These are phyloP conservation scores for Eucera pruinosa DNA, from an alignment of 2,888 invertebrate species.

Conservation along the genomic window DNA sequence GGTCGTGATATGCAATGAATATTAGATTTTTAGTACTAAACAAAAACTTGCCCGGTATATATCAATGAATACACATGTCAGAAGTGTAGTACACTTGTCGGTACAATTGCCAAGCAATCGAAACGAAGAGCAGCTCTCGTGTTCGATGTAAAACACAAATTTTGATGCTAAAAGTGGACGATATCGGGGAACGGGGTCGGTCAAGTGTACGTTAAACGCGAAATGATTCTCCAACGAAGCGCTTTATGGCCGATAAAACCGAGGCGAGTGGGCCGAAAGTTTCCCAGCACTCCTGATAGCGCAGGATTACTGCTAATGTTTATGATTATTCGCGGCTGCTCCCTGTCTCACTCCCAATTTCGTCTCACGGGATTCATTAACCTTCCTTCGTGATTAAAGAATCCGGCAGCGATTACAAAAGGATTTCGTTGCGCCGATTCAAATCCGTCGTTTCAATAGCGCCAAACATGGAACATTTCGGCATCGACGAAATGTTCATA, in stretches of 20 bases:
- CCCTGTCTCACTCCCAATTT: slow-evolving; percentile 33
- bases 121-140: background rate
- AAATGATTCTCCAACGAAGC: slow-evolving; percentile 72
- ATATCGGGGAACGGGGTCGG: slow-evolving; percentile 48
- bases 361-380: slow-evolving; percentile 50
- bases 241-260: slow-evolving; percentile 76
- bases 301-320: slow-evolving; percentile 66
- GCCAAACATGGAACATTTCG: no score
- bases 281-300: slow-evolving; percentile 57
- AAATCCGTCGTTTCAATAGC: no score
- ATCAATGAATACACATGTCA: background rate
- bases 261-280: slow-evolving; percentile 45
- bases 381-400: slow-evolving; percentile 44
- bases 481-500: no score
- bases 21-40: no score
- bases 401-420: slow-evolving; percentile 26
- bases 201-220: slow-evolving; percentile 76
- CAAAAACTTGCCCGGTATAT: no score
- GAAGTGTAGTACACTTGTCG: background rate
- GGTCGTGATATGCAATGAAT: no score
- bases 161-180: slow-evolving; percentile 63
- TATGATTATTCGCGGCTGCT: slow-evolving; percentile 69
- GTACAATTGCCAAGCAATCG: slow-evolving; percentile 4
- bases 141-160: slow-evolving; percentile 69
- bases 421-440: no score